Evolutionary conservation across 2,113 vertebrate genomes (phyloP), one percentile per base, ranked within the genome.

Genomic region (Engraulis encrasicolus): DNA sequence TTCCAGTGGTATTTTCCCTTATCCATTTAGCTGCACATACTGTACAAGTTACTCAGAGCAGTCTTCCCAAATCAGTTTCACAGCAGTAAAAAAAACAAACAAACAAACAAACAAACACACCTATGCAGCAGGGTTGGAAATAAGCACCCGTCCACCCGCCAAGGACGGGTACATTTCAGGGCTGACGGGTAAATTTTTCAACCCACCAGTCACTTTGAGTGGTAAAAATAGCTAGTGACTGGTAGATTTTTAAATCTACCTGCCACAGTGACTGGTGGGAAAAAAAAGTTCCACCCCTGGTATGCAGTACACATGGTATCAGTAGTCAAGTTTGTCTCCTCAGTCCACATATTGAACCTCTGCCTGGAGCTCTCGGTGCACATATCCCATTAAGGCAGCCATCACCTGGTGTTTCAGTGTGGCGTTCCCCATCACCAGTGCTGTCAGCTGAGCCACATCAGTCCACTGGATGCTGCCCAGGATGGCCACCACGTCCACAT

Each of bases 401-500:
- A 93, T 89, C 23, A 98, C 37, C 78, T 94, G 92, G 77, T 96
- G 92, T 83, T 95, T 94, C 58, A 99, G 78, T 27, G 61, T 0
- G n/a, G 91, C 18, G 0, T 94, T 97, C 66, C 94, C 88, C 95
- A 96, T 96, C 48, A 99, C 97, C 34, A 99, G 87, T 11, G 91
- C 87, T 0, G 88, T 94, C 20, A 99, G 92, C 40, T 98, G 95
- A 36, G 84, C 92, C 0, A 92, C 0, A 20, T 99, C 97, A 0
- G 91, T 97, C 97, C 97, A 98, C 50, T 96, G 87, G 71, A 98
- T 81, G 78, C 89, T 81, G 31, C 87, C 92, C 80, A 99, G 2
- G 81, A 97, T 85, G 81, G 38, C 88, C 2, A 82, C 0, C 0
- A 94, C 85, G 31, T 95, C 90, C 0, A 87, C 49, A 6, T 91